Percentiles rank a stretch among this genome's conserved stretches.
phyloP scores from a whole-genome alignment of 1,140 invertebrate species.

The Mizuhopecten yessoensis region DNA sequence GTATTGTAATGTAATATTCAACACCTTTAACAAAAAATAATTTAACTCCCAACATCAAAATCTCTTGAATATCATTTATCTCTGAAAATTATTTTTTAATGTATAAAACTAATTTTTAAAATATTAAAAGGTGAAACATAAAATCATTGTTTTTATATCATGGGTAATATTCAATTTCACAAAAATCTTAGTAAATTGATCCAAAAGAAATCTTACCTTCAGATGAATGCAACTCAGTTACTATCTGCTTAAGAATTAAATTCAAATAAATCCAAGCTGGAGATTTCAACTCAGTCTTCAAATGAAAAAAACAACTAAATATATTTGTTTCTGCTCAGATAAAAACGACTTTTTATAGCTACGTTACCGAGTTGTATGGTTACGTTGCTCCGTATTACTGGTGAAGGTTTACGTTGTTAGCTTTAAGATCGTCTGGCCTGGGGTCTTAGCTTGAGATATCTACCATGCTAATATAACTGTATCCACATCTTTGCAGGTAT shows the following conservation, averaged over 20 bases:
- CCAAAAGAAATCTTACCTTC: background rate
- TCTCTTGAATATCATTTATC: no score
- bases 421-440: background rate
- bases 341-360: no score
- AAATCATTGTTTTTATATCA: no score
- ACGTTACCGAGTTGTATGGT: background rate
- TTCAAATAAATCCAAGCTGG: slow-evolving; percentile 4
- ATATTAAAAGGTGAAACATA: no score
- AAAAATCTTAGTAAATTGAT: background rate
- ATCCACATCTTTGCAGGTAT: background rate
- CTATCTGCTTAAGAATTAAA: background rate
- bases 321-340: no score
- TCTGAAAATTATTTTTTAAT: background rate
- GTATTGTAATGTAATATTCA: no score
- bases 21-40: no score
- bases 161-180: no score
- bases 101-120: no score
- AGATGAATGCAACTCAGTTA: background rate
- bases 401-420: background rate
- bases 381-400: background rate
- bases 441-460: background rate
- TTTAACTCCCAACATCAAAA: no score
- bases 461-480: background rate
- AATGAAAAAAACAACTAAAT: background rate
- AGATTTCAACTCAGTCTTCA: background rate